phyloP scores from a whole-genome alignment of 2,888 invertebrate genomes.

The Antheraea yamamai region DNA sequence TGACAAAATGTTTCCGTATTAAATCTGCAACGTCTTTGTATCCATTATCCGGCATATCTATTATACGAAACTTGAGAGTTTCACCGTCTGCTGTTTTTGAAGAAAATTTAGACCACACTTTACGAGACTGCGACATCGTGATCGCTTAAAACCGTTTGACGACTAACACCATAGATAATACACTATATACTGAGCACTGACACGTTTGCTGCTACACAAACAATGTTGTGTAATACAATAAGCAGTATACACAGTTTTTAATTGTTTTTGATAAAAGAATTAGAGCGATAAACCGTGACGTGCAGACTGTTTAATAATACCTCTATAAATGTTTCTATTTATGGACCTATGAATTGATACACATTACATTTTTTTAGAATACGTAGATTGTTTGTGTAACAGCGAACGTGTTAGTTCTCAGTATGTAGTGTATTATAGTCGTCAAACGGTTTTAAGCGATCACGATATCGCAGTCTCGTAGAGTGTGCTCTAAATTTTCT shows the following conservation, averaged over 20 bases:
- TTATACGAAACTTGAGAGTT: conserved; percentile 34
- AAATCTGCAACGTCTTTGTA: conserved; percentile 30
- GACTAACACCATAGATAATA: neutral
- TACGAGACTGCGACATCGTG: conserved; percentile 6
- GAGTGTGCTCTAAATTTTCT: conserved; percentile 32
- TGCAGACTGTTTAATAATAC: neutral
- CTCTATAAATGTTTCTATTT: too few species aligned
- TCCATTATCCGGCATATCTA: conserved; percentile 34
- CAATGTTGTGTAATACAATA: neutral
- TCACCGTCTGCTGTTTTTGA: conserved; percentile 27
- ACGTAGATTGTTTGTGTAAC: neutral
- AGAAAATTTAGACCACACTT: conserved; percentile 32
- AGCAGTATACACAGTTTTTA: neutral
- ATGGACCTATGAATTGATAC: too few species aligned
- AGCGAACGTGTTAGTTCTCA: neutral
- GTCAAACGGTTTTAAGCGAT: neutral
- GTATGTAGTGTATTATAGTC: too few species aligned
- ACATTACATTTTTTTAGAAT: too few species aligned
- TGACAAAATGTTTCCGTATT: conserved; percentile 31
- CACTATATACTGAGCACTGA: too few species aligned
- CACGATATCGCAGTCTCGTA: conserved; percentile 3
- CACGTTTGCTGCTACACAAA: neutral
- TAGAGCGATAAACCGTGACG: neutral
- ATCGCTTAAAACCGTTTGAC: neutral
- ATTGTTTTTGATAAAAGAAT: neutral